phyloP scores from a whole-genome alignment of 1,140 invertebrate genomes.

The Venturia canescens region DNA sequence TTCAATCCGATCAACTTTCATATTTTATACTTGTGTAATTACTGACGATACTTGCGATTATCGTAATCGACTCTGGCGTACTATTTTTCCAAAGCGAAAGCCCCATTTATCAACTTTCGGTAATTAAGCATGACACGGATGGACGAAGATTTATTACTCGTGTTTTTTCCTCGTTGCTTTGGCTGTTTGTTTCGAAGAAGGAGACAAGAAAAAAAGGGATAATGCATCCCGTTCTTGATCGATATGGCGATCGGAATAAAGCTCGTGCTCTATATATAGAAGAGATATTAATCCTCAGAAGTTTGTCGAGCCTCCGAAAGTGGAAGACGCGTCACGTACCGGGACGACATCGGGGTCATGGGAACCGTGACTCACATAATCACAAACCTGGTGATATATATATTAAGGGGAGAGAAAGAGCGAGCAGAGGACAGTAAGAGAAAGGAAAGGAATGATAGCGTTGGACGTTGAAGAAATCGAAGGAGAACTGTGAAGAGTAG shows the following conservation, averaged over 20 bases:
- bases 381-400: neutral
- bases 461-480: conserved; percentile 32
- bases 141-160: too few species aligned
- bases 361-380: conserved; percentile 43
- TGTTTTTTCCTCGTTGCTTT: neutral
- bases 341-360: conserved; percentile 27
- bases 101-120: too few species aligned
- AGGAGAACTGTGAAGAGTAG: conserved; percentile 41
- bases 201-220: neutral
- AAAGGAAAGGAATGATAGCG: neutral
- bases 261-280: conserved; percentile 2
- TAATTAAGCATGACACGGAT: too few species aligned
- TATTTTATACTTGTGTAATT: too few species aligned
- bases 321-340: conserved; percentile 27
- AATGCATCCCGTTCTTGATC: neutral
- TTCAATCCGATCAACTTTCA: neutral
- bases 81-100: too few species aligned
- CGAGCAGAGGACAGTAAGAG: neutral
- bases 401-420: neutral
- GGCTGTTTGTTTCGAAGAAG: neutral
- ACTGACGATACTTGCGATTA: too few species aligned
- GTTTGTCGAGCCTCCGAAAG: conserved; percentile 13
- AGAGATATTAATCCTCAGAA: conserved; percentile 25
- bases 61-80: too few species aligned
- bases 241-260: neutral